Evolutionary conservation across 2,888 invertebrate species (phyloP), one percentile per base, ranked within the genome.

Genomic region (Tetranychus piercei): DNA sequence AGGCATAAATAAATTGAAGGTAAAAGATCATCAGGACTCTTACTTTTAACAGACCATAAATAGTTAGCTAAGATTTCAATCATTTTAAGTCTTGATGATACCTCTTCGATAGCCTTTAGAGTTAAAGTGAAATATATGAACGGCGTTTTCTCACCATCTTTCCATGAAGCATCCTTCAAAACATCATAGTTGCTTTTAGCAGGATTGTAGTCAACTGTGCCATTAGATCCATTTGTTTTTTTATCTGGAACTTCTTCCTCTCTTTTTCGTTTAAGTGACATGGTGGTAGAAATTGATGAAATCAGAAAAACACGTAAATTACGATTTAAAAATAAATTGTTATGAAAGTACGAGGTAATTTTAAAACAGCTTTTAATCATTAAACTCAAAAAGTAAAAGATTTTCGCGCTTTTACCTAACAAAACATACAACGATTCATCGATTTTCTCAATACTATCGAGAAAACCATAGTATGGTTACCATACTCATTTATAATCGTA

Each of bases 1-100:
- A 97, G 86, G 80, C 94, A 94, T 78, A 99, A 84, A 83, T 99
- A 97, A 22, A 99, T 87, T 79, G 92, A 92, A 0, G 91, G 88
- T 75, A 94, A 81, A 76, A 99, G 84, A 83, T 99, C 96, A n/a
- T 89, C 87, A 0, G 95, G 94, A 22, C 89, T 91, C 70, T 94
- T 84, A 6, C 88, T 87, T 44, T 94, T 90, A 18, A 96, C 93
- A 0, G 96, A 96, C 22, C 91, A 87, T 77, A 94, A 89, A 82
- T 90, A 96, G 83, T 97, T 97, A 80, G 90, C 87, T 71, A 99
- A 83, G 73, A 91, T 91, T 81, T 95, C 93, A 4, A 95, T 88
- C 81, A 93, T 96, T 83, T 91, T 92, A 74, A 97, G 86, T 55
- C 97, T 87, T 4, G 89, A 89, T 5, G 81, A 80, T 6, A 79